Conservation (phyloP, 2,888 invertebrate species). For the Caenorhabditis sp. region DNA sequence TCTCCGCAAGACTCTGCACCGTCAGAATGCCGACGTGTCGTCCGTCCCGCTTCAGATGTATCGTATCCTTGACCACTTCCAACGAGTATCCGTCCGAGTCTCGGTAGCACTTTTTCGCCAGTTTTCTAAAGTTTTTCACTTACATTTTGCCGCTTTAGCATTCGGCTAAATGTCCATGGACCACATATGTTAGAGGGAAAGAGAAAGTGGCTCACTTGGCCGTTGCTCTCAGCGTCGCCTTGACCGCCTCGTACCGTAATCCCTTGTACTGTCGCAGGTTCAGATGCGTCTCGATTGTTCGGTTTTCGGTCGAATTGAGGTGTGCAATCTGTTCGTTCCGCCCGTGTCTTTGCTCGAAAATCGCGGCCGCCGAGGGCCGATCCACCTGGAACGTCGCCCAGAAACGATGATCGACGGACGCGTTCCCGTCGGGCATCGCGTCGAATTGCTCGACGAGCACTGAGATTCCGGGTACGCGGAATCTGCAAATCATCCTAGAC, state of each 20-base stretch:
- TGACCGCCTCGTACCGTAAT: background rate
- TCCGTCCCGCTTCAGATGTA: background rate
- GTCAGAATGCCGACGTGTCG: too few species aligned
- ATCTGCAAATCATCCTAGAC: conserved; percentile 3
- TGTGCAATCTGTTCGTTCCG: background rate
- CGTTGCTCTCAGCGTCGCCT: background rate
- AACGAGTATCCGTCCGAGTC: background rate
- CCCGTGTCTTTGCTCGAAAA: background rate
- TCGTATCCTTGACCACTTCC: background rate
- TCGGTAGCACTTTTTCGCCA: too few species aligned
- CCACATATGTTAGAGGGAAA: background rate
- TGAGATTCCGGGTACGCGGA: background rate
- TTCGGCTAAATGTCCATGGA: too few species aligned
- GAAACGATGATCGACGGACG: background rate
- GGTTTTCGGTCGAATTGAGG: background rate
- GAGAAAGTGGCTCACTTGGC: background rate
- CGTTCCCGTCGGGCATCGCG: background rate
- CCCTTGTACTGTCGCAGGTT: conserved; percentile 2
- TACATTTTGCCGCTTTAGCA: too few species aligned
- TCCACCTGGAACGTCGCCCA: conserved; percentile 9
- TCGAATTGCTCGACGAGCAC: background rate
- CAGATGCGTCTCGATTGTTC: background rate
- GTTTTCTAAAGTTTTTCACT: too few species aligned
- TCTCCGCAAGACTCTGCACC: too few species aligned
- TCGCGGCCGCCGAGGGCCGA: background rate